Conservation (phyloP, 1,140 invertebrate genomes). For the Chionoecetes opilio region DNA sequence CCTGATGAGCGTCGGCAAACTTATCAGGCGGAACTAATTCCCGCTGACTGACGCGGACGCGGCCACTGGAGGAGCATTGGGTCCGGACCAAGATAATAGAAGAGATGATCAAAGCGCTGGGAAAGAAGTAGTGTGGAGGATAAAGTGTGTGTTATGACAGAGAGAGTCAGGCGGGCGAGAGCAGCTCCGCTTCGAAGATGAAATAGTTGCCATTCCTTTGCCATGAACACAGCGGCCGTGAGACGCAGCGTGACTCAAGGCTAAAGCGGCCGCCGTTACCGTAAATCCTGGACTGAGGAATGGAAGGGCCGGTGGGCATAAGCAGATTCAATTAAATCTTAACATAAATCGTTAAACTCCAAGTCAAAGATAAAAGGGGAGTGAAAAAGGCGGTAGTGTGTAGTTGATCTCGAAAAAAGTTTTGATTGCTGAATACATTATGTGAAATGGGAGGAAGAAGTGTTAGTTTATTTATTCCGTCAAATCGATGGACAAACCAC, state of each 20-base stretch:
- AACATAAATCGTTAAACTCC: neutral
- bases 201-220: neutral
- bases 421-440: too few species aligned
- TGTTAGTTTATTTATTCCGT: too few species aligned
- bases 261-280: constrained; percentile 15
- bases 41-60: neutral
- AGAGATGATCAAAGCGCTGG: neutral
- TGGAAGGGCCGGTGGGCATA: neutral
- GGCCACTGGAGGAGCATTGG: neutral
- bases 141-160: constrained; percentile 30
- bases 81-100: neutral
- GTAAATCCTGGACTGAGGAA: neutral
- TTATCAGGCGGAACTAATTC: neutral
- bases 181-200: neutral
- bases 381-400: neutral
- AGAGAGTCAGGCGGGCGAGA: neutral
- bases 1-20: neutral
- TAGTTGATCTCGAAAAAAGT: neutral
- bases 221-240: neutral
- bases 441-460: too few species aligned
- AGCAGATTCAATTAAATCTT: neutral
- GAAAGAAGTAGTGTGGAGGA: neutral
- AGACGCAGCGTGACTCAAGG: neutral
- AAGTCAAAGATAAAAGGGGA: neutral
- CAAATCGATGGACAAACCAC: too few species aligned